Conservation (phyloP, 2,113 vertebrate species). For the Aleadryas rufinucha region DNA sequence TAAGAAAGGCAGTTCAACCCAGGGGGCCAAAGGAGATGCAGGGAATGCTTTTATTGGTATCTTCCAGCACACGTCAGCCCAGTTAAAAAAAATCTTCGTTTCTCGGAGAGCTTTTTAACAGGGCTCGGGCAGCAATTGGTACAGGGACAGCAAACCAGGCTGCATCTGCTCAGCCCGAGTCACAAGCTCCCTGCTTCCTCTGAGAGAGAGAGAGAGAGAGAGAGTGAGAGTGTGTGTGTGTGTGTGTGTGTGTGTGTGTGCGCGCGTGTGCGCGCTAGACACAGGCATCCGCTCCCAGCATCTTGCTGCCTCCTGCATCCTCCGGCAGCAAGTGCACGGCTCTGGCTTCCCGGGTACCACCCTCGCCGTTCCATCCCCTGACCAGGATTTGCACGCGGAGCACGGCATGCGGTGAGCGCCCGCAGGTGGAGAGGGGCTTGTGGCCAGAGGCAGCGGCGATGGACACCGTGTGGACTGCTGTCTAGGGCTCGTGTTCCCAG, state of each 20-base stretch:
- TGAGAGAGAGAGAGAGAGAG: not conserved
- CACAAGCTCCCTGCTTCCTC: conserved; percentile 32
- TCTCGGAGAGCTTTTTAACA: conserved; percentile 44
- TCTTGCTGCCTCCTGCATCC: conserved; percentile 20
- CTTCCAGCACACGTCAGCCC: conserved; percentile 40
- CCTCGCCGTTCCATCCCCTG: not conserved
- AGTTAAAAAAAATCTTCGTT: not conserved
- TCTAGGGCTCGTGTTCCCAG: not conserved
- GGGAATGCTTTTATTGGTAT: conserved; percentile 61
- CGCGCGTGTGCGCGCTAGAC: not conserved
- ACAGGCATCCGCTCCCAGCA: conserved; percentile 27
- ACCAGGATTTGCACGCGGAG: not conserved
- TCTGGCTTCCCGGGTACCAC: not conserved
- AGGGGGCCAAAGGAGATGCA: not conserved
- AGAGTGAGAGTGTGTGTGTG: not conserved
- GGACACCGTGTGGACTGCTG: not conserved
- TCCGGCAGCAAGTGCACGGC: conserved; percentile 8
- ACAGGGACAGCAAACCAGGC: conserved; percentile 38
- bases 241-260: not conserved
- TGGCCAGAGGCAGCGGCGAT: not conserved
- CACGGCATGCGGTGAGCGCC: not conserved
- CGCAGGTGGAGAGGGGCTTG: not conserved
- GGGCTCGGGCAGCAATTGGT: conserved; percentile 54
- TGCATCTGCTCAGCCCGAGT: conserved; percentile 35
- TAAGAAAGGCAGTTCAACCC: not conserved